phyloP scores from a whole-genome alignment of 2,888 invertebrate genomes.

The Timandra comae region DNA sequence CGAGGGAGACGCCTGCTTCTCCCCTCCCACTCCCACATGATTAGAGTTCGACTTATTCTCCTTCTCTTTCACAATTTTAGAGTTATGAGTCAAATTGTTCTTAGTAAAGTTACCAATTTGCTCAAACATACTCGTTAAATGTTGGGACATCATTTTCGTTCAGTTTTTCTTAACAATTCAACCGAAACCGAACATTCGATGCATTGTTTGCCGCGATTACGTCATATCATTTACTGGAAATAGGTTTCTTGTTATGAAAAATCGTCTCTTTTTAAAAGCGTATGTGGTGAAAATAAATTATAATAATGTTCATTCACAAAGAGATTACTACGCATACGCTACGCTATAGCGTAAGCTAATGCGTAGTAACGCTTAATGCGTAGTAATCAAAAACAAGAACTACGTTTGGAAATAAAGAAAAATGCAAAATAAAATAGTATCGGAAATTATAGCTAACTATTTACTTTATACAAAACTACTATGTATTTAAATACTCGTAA shows the following conservation, averaged over 20 bases:
- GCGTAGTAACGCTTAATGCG: no score
- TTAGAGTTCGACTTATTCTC: conserved; percentile 54
- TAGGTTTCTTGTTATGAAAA: conserved; percentile 30
- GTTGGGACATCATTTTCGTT: conserved; percentile 66
- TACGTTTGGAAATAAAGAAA: no score
- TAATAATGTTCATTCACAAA: no score
- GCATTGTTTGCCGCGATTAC: conserved; percentile 35
- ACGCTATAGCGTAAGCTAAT: no score
- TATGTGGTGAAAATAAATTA: no score
- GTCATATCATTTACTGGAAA: conserved; percentile 11
- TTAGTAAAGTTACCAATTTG: conserved; percentile 73
- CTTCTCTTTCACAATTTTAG: conserved; percentile 64
- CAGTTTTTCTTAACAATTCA: conserved; percentile 25
- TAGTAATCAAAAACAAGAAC: no score
- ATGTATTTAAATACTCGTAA: no score
- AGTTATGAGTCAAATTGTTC: conserved; percentile 63
- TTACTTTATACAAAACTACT: no score
- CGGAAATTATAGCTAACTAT: no score
- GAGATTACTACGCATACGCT: no score
- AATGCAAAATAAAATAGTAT: no score
- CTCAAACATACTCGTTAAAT: conserved; percentile 69
- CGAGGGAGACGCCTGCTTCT: conserved; percentile 50
- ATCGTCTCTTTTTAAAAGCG: conserved; percentile 25
- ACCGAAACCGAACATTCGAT: conserved; percentile 43
- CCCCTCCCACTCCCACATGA: conserved; percentile 43